phyloP scores from a whole-genome alignment of 2,888 invertebrate species.

The Rhagonycha fulva region DNA sequence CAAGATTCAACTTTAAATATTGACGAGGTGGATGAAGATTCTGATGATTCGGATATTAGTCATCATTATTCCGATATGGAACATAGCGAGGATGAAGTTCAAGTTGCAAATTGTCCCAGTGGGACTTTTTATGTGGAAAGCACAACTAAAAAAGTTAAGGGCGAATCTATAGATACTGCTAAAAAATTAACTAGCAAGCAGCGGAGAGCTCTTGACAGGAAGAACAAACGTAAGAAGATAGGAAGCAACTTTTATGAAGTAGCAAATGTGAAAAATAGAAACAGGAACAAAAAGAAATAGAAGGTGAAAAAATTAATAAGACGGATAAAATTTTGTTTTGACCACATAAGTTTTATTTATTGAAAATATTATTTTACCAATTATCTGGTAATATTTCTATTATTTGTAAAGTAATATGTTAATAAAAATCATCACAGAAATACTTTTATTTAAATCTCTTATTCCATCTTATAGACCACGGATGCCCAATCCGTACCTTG shows the following conservation, averaged over 20 bases:
- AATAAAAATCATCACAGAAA: background rate
- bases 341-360: background rate
- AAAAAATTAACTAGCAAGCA: slow-evolving; percentile 77
- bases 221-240: slow-evolving; percentile 72
- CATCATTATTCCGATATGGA: slow-evolving; percentile 72
- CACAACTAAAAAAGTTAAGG: slow-evolving; percentile 35
- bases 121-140: slow-evolving; percentile 58
- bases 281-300: slow-evolving; percentile 68
- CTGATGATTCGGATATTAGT: slow-evolving; percentile 64
- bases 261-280: slow-evolving; percentile 86
- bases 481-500: no score
- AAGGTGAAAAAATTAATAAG: background rate
- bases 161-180: slow-evolving; percentile 34
- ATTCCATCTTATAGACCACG: no score
- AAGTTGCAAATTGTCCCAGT: slow-evolving; percentile 49
- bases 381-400: no score
- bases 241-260: slow-evolving; percentile 91
- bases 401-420: background rate
- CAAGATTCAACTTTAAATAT: slow-evolving; percentile 10
- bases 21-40: slow-evolving; percentile 18
- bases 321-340: no score
- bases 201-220: slow-evolving; percentile 67
- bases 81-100: slow-evolving; percentile 60
- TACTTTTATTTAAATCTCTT: background rate
- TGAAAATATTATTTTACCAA: no score